Base-by-base conservation (phyloP, 2,113 vertebrate species). In the Lichenostomus cassidix region DNA sequence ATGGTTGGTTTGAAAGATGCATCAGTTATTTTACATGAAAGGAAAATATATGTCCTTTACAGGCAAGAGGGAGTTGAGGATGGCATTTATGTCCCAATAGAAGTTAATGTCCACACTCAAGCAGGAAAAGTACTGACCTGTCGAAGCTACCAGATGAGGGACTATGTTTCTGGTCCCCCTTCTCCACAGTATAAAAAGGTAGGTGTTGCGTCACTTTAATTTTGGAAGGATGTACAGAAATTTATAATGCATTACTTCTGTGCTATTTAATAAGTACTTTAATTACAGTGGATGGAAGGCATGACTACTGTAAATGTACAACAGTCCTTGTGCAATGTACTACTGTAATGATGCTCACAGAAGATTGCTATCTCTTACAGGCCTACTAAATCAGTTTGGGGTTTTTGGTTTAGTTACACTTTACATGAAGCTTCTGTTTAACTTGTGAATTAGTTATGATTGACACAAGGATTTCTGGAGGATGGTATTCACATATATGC, bases 141-240 rank as follows among this genome's bases (percentile, higher is more conserved):
- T 95, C 98, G 98, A 92, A 98, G 98, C 46, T 99, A 99, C 68
- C 98, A 99, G 97, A 99, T 99, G 98, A 98, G 96, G 87, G 97
- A 99, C 58, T 99, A 98, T 81, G 97, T 98, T 13, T 71, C 92
- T 62, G 97, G 94, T 37, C 97, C 87, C 23, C 98, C 99, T 11
- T 99, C 99, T n/a, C 99, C 98, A 35, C 99, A 99, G 81, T 99
- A 99, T 93, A 99, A 99, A 97, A 97, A 98, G 98, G 99, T 99
- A 95, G 76, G 94, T 60, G 58, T 62, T 82, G 62, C 52, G 33
- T 37, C 58, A 20, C 47, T 78, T 49, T 23, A 15, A 50, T 29
- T 80, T 37, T 56, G 25, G 31, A 87, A 64, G 39, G 74, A 42
- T 15, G 22, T 56, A 24, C 41, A 81, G 56, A 91, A 82, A 63